Conservation (phyloP, 2,888 invertebrate species). For the Agriopis leucophaearia region DNA sequence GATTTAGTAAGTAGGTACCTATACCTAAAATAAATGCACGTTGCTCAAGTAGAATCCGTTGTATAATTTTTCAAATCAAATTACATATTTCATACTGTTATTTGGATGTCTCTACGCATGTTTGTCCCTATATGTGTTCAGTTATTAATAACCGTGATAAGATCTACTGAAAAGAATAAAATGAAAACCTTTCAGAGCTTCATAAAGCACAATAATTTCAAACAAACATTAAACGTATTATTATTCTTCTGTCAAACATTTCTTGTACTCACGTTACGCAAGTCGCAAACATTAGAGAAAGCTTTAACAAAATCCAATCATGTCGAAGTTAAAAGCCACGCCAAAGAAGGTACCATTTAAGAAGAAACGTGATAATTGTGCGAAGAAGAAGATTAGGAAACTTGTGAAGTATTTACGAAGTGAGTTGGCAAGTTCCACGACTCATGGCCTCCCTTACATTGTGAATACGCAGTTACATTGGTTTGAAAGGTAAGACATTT, state of each 20-base stretch:
- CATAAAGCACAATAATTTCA: conserved; percentile 5
- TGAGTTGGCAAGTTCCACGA: conserved; percentile 69
- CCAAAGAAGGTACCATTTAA: conserved; percentile 59
- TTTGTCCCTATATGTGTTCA: not conserved
- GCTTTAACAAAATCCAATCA: conserved; percentile 42
- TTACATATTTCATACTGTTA: too few relatives aligned
- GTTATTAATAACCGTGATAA: conserved; percentile 7
- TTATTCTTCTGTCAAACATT: not conserved
- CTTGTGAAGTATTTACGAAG: conserved; percentile 66
- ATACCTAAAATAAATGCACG: too few relatives aligned
- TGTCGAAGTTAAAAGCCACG: conserved; percentile 58
- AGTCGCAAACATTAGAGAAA: conserved; percentile 13
- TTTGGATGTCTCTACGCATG: conserved; percentile 5
- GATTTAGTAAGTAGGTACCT: too few relatives aligned
- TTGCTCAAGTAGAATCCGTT: too few relatives aligned
- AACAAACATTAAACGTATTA: not conserved
- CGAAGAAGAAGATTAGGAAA: conserved; percentile 60
- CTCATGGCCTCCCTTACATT: conserved; percentile 72
- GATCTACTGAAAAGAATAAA: conserved; percentile 5
- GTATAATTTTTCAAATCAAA: too few relatives aligned
- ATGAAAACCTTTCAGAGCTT: conserved; percentile 9
- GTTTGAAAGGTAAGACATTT: conserved; percentile 65
- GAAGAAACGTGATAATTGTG: conserved; percentile 66
- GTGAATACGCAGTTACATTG: conserved; percentile 69
- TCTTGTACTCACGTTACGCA: conserved; percentile 11